A percentile compares a stretch with the other conserved stretches of the same genome.
Evolutionary conservation across 1,140 invertebrate species (phyloP).

Genomic region (Condylostylus longicornis): DNA sequence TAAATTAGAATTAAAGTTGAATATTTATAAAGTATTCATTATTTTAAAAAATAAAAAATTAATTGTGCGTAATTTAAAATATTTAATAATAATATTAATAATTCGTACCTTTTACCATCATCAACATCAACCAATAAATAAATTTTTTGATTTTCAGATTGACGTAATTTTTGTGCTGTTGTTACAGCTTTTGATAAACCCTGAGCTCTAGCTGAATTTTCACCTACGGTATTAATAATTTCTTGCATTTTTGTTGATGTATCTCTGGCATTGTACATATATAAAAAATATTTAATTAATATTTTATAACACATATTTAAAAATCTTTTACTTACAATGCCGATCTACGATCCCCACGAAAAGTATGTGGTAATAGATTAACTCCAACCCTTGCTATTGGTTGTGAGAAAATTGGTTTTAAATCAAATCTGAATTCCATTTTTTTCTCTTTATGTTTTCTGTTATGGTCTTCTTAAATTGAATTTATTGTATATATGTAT

Average conservation of each 20-base stretch:
- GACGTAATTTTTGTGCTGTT: slow-evolving; percentile 46
- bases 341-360: slow-evolving; percentile 41
- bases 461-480: no score
- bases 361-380: slow-evolving; percentile 42
- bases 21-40: no score
- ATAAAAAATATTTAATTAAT: slow-evolving; percentile 4
- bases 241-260: slow-evolving; percentile 45
- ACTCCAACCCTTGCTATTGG: slow-evolving; percentile 43
- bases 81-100: no score
- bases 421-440: slow-evolving; percentile 48
- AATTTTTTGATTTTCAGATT: slow-evolving; percentile 47
- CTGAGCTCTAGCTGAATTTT: slow-evolving; percentile 56
- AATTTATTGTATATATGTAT: no score
- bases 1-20: no score
- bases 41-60: slow-evolving; percentile 13
- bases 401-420: slow-evolving; percentile 40
- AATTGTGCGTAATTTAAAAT: no score
- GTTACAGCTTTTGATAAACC: slow-evolving; percentile 56
- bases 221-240: slow-evolving; percentile 51
- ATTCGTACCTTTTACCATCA: slow-evolving; percentile 43
- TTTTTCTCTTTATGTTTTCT: slow-evolving; percentile 11
- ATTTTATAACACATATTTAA: slow-evolving; percentile 4
- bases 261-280: slow-evolving; percentile 35
- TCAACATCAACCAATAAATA: slow-evolving; percentile 49
- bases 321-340: slow-evolving; percentile 41